phyloP scores from a whole-genome alignment of 2,888 invertebrate species.

The Ceramica pisi region DNA sequence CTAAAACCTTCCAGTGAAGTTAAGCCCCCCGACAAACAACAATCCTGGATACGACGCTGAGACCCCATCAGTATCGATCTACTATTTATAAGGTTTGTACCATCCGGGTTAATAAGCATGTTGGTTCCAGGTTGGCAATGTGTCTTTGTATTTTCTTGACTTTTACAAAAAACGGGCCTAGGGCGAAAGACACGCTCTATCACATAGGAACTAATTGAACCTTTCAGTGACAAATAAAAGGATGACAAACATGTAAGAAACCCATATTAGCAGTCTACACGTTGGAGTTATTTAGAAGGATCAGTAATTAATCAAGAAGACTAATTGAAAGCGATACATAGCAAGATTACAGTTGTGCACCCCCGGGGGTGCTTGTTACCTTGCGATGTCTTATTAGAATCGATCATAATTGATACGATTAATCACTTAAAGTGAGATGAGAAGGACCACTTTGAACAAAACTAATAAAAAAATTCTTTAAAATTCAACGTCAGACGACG shows the following conservation, averaged over 20 bases:
- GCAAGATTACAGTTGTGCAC: neutral
- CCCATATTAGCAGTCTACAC: neutral
- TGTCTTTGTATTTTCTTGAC: neutral
- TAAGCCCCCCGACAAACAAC: no score
- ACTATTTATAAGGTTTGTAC: no score
- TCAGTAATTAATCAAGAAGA: neutral
- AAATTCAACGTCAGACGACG: no score
- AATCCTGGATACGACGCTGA: no score
- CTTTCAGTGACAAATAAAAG: neutral
- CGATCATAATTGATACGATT: slow-evolving; percentile 2
- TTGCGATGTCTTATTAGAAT: slow-evolving; percentile 5
- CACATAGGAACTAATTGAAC: neutral
- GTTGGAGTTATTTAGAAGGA: neutral
- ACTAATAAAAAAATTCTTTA: neutral
- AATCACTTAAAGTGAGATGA: neutral
- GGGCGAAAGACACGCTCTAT: neutral
- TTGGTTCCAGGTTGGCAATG: neutral
- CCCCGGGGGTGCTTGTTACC: slow-evolving; percentile 22
- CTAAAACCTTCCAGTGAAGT: no score
- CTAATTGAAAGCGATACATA: neutral
- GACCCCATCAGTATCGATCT: no score
- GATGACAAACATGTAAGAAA: neutral
- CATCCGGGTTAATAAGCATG: no score
- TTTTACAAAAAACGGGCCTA: neutral
- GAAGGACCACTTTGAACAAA: slow-evolving; percentile 16